phyloP scores from a whole-genome alignment of 2,888 invertebrate species.

The Tholera decimalis region DNA sequence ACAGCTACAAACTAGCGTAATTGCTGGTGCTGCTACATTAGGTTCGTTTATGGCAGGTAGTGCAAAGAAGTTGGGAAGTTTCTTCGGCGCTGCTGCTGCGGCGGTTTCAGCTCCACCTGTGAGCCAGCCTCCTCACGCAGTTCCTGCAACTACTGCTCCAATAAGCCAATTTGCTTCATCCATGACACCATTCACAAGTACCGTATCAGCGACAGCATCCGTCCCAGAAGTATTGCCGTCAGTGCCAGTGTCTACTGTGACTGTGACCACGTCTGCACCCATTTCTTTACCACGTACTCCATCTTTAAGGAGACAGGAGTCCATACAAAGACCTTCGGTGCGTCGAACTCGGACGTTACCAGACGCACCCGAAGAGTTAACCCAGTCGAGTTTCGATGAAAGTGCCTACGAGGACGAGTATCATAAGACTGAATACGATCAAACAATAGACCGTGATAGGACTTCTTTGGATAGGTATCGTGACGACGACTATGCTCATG shows the following conservation, averaged over 20 bases:
- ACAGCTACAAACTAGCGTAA: constrained; percentile 84
- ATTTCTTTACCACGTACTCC: constrained; percentile 85
- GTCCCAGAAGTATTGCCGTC: constrained; percentile 84
- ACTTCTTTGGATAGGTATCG: constrained; percentile 87
- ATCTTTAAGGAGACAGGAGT: constrained; percentile 87
- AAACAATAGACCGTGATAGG: constrained; percentile 84
- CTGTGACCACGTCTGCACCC: constrained; percentile 81
- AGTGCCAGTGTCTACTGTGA: constrained; percentile 80
- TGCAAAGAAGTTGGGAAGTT: constrained; percentile 88
- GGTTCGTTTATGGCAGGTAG: constrained; percentile 90
- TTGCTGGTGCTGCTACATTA: constrained; percentile 88
- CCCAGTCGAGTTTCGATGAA: constrained; percentile 86
- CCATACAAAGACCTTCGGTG: constrained; percentile 89
- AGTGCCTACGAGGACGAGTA: constrained; percentile 91
- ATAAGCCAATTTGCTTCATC: constrained; percentile 76
- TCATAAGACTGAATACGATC: constrained; percentile 90
- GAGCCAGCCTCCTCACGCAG: constrained; percentile 72
- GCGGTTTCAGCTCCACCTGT: constrained; percentile 82
- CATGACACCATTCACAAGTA: constrained; percentile 81
- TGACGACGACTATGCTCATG: constrained; percentile 84
- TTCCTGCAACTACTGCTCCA: constrained; percentile 70
- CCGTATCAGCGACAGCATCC: constrained; percentile 81
- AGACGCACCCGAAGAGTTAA: constrained; percentile 87
- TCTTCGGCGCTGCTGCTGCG: constrained; percentile 89
- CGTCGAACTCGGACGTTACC: constrained; percentile 87